Conservation (phyloP, 2,797 vertebrate genomes). For the Alcedo quadribrachys region DNA sequence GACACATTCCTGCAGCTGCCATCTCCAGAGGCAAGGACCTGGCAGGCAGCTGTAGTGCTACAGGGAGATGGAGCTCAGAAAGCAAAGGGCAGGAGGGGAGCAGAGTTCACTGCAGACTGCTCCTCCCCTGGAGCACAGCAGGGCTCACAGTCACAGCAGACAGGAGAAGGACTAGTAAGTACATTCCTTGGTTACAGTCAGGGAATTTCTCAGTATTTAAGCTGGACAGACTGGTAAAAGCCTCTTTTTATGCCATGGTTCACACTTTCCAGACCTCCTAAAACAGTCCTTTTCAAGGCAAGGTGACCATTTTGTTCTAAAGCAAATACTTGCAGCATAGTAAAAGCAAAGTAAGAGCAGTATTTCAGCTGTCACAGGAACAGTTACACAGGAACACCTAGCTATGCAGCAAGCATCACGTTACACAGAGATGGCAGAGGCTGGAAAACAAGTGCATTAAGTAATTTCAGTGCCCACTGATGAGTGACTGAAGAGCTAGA, state of each 20-base stretch:
- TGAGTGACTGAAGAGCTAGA: not conserved
- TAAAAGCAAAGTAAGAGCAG: not conserved
- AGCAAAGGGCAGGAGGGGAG: not conserved
- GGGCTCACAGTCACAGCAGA: not conserved
- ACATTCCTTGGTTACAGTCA: not conserved
- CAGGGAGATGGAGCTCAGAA: not conserved
- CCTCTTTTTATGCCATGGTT: not conserved
- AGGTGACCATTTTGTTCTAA: not conserved
- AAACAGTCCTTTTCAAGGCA: not conserved
- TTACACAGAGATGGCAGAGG: constrained; percentile 23
- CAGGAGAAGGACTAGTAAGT: not conserved
- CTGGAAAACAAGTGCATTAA: not conserved
- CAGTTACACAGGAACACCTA: not conserved
- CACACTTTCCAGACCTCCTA: not conserved
- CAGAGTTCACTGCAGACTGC: not conserved
- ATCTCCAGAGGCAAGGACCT: not conserved
- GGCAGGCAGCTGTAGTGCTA: not conserved
- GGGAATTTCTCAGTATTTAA: not conserved
- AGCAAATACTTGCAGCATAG: not conserved
- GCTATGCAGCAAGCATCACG: not conserved
- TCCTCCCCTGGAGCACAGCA: not conserved
- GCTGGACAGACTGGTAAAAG: not conserved
- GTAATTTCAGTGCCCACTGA: not conserved
- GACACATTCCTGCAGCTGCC: not conserved
- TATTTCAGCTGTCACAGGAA: not conserved